Percentiles rank a stretch among this genome's conserved stretches.
Conservation (phyloP, 2,113 vertebrate genomes). For the Chaetodon auriga region DNA sequence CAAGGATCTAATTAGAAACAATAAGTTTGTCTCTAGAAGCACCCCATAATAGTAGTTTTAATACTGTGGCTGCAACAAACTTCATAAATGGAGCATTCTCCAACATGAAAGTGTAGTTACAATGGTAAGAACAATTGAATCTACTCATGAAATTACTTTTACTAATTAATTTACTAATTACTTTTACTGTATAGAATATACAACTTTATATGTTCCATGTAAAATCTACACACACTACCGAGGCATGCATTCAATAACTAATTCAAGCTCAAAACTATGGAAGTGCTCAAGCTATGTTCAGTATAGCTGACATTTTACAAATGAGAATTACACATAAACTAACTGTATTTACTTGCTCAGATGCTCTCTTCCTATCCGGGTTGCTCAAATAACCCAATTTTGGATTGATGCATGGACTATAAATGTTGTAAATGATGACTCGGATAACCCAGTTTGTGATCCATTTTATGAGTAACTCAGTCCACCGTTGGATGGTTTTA, state of each 20-base stretch:
- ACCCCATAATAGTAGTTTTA: not conserved
- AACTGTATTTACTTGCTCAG: not conserved
- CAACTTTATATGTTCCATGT: not conserved
- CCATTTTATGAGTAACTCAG: conserved; percentile 31
- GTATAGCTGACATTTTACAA: not conserved
- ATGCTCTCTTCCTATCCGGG: not conserved
- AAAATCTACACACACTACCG: not conserved
- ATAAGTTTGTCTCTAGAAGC: conserved; percentile 30
- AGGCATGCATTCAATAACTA: not conserved
- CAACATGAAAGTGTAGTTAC: not conserved
- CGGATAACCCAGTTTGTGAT: conserved; percentile 43
- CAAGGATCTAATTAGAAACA: conserved; percentile 54
- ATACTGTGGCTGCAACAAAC: conserved; percentile 19
- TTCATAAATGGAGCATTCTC: not conserved
- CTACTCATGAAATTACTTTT: not conserved
- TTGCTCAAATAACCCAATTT: conserved; percentile 15
- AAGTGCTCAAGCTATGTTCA: not conserved
- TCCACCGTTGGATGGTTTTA: conserved; percentile 38
- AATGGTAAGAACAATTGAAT: not conserved
- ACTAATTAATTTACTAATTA: not conserved
- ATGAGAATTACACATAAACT: not conserved
- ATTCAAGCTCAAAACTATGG: not conserved
- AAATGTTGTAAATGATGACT: conserved; percentile 38
- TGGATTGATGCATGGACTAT: conserved; percentile 23
- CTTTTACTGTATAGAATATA: not conserved